Percentiles rank a stretch among this genome's conserved stretches.
phyloP scores from a whole-genome alignment of 2,888 invertebrate species.

The Prenolepis imparis region DNA sequence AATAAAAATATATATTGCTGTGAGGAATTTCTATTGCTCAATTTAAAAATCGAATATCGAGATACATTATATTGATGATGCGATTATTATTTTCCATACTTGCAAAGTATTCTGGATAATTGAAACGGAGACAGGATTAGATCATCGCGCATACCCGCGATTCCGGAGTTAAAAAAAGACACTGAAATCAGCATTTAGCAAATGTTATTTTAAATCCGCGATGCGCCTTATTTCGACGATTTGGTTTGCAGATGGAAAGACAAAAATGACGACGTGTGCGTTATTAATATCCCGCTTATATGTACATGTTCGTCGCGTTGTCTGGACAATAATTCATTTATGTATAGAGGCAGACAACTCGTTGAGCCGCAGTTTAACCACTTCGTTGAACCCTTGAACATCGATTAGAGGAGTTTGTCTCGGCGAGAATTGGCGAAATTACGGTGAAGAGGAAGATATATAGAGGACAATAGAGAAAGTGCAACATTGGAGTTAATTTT shows the following conservation, averaged over 20 bases:
- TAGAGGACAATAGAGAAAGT: background rate
- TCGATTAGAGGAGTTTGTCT: background rate
- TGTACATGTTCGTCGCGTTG: background rate
- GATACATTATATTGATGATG: background rate
- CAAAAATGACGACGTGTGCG: constrained; percentile 26
- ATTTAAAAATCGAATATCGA: background rate
- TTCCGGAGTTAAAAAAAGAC: background rate
- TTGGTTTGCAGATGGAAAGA: background rate
- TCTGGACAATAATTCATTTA: constrained; percentile 36
- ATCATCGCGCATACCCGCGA: background rate
- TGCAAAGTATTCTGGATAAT: background rate
- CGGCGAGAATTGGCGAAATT: constrained; percentile 10
- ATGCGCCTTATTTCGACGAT: background rate
- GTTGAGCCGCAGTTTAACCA: constrained; percentile 34
- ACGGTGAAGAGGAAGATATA: background rate
- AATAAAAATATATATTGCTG: no score
- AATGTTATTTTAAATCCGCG: background rate
- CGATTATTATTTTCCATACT: background rate
- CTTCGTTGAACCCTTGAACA: constrained; percentile 41
- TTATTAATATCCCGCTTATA: constrained; percentile 35
- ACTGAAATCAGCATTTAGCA: background rate
- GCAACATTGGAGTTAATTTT: background rate
- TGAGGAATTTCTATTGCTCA: no score
- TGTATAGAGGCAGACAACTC: constrained; percentile 18
- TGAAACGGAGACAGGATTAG: background rate